phyloP scores from a whole-genome alignment of 2,888 invertebrate species.

The Rosalia funebris region DNA sequence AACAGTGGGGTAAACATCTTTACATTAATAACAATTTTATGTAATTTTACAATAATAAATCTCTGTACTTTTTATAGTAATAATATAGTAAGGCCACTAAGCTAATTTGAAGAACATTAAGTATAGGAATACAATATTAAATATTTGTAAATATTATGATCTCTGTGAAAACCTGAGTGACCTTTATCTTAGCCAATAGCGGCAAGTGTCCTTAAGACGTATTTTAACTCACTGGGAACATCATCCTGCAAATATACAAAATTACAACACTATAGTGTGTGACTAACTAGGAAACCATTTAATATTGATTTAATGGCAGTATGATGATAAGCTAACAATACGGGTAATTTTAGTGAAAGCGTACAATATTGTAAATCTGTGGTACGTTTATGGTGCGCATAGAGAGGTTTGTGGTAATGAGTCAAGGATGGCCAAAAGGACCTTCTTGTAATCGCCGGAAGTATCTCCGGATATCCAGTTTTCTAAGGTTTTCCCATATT shows the following conservation, averaged over 20 bases:
- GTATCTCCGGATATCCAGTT: conserved; percentile 90
- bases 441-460: conserved; percentile 92
- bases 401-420: conserved; percentile 44
- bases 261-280: conserved; percentile 34
- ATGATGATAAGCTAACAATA: conserved; percentile 53
- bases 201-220: conserved; percentile 71
- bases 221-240: conserved; percentile 71
- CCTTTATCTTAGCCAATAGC: conserved; percentile 53
- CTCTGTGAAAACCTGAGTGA: conserved; percentile 35
- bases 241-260: conserved; percentile 74
- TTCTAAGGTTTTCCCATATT: conserved; percentile 84
- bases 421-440: conserved; percentile 85
- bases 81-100: conserved; percentile 53
- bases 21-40: conserved; percentile 38
- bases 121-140: conserved; percentile 22
- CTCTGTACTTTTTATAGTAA: conserved; percentile 41
- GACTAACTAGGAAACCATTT: conserved; percentile 16
- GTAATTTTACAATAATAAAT: conserved; percentile 43
- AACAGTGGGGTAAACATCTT: conserved; percentile 33
- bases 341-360: conserved; percentile 37
- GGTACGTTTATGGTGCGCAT: conserved; percentile 49
- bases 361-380: conserved; percentile 37
- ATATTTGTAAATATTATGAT: conserved; percentile 9
- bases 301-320: conserved; percentile 51
- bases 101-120: conserved; percentile 42